Percentiles rank a stretch among this genome's conserved stretches.
phyloP scores from a whole-genome alignment of 1,140 invertebrate species.

The Cydia fagiglandana region DNA sequence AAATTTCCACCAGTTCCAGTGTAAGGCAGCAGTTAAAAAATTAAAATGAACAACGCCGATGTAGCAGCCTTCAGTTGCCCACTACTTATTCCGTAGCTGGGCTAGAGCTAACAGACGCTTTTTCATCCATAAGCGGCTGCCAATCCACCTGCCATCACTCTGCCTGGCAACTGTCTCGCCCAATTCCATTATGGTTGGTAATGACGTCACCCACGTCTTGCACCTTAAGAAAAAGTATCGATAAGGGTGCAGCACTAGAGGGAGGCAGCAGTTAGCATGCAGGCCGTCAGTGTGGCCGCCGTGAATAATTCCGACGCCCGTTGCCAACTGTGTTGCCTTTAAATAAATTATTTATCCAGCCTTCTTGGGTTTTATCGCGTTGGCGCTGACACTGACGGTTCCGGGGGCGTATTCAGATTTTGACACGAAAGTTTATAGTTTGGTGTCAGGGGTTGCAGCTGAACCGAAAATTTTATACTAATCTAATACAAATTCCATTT shows the following conservation, averaged over 20 bases:
- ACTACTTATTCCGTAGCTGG: too few species aligned
- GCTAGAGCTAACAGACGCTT: too few species aligned
- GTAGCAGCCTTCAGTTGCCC: too few species aligned
- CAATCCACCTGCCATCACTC: too few species aligned
- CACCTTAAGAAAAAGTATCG: not conserved
- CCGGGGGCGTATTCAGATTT: not conserved
- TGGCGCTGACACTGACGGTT: not conserved
- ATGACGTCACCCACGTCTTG: too few species aligned
- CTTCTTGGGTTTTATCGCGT: slow-evolving; percentile 8
- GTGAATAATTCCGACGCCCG: slow-evolving; percentile 47
- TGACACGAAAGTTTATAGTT: not conserved
- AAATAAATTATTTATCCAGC: slow-evolving; percentile 35
- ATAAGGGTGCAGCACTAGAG: slow-evolving; percentile 20
- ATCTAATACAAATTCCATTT: not conserved
- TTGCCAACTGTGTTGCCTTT: slow-evolving; percentile 37
- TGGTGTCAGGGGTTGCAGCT: not conserved
- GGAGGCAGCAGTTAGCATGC: slow-evolving; percentile 34
- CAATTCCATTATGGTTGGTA: too few species aligned
- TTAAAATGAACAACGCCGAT: too few species aligned
- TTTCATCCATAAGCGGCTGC: too few species aligned
- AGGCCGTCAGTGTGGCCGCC: slow-evolving; percentile 42
- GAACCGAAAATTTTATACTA: not conserved
- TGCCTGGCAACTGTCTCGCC: too few species aligned
- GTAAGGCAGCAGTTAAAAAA: too few species aligned
- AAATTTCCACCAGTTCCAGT: too few species aligned